These are phyloP conservation scores for Cylas formicarius DNA, from an alignment of 1,140 invertebrate species.

Conservation along the genomic window DNA sequence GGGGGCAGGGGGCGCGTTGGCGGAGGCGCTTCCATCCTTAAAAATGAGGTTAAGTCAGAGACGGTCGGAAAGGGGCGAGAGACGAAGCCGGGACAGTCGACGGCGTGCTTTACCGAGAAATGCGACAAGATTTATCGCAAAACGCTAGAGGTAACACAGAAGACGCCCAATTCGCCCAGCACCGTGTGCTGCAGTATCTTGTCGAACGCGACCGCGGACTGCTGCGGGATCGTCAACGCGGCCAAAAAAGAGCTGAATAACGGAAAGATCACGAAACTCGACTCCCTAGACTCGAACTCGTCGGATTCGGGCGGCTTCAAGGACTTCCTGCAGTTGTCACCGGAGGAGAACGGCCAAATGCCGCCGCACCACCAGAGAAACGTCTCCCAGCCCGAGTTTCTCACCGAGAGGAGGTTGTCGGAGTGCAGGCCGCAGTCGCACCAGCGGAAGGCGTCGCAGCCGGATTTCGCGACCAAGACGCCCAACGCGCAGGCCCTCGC, in stretches of 20 bases:
- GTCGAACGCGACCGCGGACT: conserved; percentile 37
- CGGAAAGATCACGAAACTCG: conserved; percentile 37
- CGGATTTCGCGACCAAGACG: conserved; percentile 28
- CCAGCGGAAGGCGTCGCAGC: conserved; percentile 34
- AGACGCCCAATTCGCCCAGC: conserved; percentile 38
- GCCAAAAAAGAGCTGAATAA: conserved; percentile 35
- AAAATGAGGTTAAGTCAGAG: neutral
- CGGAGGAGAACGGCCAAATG: conserved; percentile 3
- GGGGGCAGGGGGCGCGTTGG: too few relatives aligned
- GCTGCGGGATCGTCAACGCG: conserved; percentile 37
- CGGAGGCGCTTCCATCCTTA: too few relatives aligned
- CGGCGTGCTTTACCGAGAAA: conserved; percentile 29
- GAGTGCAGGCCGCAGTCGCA: conserved; percentile 27
- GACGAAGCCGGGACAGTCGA: conserved; percentile 3
- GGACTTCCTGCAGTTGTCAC: conserved; percentile 35
- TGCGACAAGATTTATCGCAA: conserved; percentile 33
- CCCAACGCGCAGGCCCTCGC: conserved; percentile 37
- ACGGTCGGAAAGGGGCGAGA: neutral
- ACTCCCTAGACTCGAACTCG: conserved; percentile 39
- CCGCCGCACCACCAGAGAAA: conserved; percentile 31
- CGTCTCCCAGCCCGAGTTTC: conserved; percentile 36
- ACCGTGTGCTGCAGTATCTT: conserved; percentile 42
- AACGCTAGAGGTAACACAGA: conserved; percentile 25
- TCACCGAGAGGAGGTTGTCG: conserved; percentile 23
- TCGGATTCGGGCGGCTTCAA: conserved; percentile 42